Conservation (phyloP, 2,888 invertebrate species). For the Xanthostigma xanthostigma region DNA sequence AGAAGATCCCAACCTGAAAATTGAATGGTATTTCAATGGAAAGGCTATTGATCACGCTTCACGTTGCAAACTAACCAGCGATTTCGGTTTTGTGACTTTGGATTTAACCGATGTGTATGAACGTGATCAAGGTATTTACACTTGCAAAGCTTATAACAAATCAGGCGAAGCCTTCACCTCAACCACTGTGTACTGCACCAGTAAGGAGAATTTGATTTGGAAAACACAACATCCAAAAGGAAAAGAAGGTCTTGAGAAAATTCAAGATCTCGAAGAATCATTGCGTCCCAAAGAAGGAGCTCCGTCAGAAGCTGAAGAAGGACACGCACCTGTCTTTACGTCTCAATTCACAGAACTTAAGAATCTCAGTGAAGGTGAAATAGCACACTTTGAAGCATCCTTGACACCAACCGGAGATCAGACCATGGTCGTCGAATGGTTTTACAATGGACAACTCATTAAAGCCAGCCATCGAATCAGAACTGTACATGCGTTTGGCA, state of each 20-base stretch:
- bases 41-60: conserved; percentile 75
- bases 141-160: conserved; percentile 78
- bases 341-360: conserved; percentile 70
- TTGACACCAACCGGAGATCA: conserved; percentile 88
- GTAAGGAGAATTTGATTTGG: conserved; percentile 71
- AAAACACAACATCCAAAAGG: conserved; percentile 90
- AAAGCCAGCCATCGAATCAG: conserved; percentile 81
- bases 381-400: conserved; percentile 95
- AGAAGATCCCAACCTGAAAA: conserved; percentile 76
- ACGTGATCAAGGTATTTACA: conserved; percentile 86
- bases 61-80: conserved; percentile 81
- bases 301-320: conserved; percentile 56
- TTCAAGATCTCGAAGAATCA: conserved; percentile 80
- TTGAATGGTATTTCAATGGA: conserved; percentile 92
- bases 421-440: conserved; percentile 91
- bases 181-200: conserved; percentile 70
- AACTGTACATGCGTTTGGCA: conserved; percentile 94
- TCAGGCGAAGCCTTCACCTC: conserved; percentile 86
- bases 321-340: conserved; percentile 76
- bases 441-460: conserved; percentile 80
- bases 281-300: conserved; percentile 55
- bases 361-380: conserved; percentile 85
- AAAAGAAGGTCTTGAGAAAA: conserved; percentile 81
- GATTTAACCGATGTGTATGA: conserved; percentile 86
- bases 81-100: conserved; percentile 92